Base-by-base conservation (phyloP, 2,113 vertebrate genomes). In the Alouatta palliata region DNA sequence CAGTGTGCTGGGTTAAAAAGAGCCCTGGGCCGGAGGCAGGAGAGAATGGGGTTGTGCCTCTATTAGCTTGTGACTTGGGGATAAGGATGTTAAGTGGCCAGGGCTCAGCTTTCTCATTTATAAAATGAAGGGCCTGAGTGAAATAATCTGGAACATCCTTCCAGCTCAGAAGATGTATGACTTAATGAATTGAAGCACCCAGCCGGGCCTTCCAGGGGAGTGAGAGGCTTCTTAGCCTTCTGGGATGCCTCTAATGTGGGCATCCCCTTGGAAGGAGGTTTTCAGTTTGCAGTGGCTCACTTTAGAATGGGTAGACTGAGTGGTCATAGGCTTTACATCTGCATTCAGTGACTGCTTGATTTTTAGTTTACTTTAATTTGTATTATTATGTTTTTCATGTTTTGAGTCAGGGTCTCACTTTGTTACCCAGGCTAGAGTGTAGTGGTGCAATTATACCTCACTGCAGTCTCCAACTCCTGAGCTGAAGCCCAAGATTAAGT, bases 101-200 rank as follows among this genome's bases (percentile, higher is more conserved):
- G 58, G 66, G 64, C 71, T 85, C 77, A 32, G 56, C 43, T 88
- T 96, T 77, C 92, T 95, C 70, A 87, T 87, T 96, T 95, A 64
- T 90, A 49, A 97, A 83, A 79, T 0, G 21, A 89, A 37, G 21
- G n/a, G 14, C 49, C 40, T 61, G 61, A 83, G 37, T 16, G 7
- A 71, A 96, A 94, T 66, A 92, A 66, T 85, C 56, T 91, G 66
- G 82, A 93, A 92, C 82, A 37, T 61, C 9, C 77, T 49, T 49
- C 56, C 37, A 95, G 76, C 93, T 79, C 4, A 0, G 52, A 91
- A 87, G 88, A 93, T 82, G 71, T 84, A 92, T 58, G 66, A 10
- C 81, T 85, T 71, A 66, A 37, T 58, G 87, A 73, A 75, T 2
- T 0, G 49, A 64, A 87, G 87, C 30, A 37, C 84, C 87, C 70